Evolutionary conservation across 1,140 invertebrate species (phyloP), one percentile per base, ranked within the genome.

Genomic region (Eriosoma lanigerum): DNA sequence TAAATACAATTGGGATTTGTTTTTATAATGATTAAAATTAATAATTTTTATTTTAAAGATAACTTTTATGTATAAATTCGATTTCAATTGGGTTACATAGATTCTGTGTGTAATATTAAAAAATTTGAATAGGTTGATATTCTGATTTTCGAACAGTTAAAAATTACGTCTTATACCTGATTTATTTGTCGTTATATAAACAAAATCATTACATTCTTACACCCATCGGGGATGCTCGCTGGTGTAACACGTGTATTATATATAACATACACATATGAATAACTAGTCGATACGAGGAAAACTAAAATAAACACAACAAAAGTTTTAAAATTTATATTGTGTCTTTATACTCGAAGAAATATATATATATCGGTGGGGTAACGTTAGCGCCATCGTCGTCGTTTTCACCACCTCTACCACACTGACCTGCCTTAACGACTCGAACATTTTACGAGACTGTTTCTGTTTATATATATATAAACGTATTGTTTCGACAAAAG

Each of bases 401-500:
- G 46, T 12, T 6, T 48, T 48, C 10, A 21, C 62, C 38, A 2
- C 24, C 46, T 3, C 8, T 32, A 29, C 48, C 29, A 19, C 21
- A 32, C 68, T 72, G 68, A 72, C 68, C 68, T 72, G 24, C 68
- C 48, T 72, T 52, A 72, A 72, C 68, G 24, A 24, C 17, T 5
- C 17, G 4, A 29, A 52, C 12, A 52, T 50, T 52, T 72, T 50
- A 3, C 17, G 9, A 17, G 1, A 21, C 17, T 26, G 48, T 32
- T 26, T 50, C 24, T 48, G 19, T 54, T 3, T 13, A 6, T 56
- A 5, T 19, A 5, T 19, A 19, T 9, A 19, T 29, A 24, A 0
- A 8, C 24, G 56, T 24, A 12, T 29, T 62, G 58, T 62, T 62
- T 32, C 15, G 46, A 72, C 68, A 52, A 52, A 52, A 72, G 68